Conservation (phyloP, 2,113 vertebrate genomes). For the Chamaetylas fuelleborni region DNA sequence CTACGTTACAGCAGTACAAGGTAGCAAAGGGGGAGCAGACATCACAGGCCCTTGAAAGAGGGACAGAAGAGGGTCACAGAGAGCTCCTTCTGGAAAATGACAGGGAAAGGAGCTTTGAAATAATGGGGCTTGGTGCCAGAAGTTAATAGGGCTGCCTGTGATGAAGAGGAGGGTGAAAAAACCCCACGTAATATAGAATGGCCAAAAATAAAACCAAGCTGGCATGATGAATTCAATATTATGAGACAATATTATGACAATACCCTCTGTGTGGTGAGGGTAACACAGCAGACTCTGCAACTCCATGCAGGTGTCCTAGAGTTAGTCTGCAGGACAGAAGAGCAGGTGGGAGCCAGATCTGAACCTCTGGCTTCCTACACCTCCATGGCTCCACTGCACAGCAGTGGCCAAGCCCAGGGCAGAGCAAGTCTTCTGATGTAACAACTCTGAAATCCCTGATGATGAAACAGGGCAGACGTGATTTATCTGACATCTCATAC, state of each 20-base stretch:
- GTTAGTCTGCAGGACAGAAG: neutral
- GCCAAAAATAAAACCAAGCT: neutral
- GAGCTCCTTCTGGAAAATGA: neutral
- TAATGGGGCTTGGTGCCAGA: rapidly evolving
- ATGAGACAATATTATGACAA: neutral
- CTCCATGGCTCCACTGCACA: neutral
- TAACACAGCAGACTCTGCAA: neutral
- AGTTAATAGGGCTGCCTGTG: neutral
- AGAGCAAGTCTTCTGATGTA: neutral
- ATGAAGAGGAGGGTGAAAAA: neutral
- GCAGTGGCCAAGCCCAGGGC: neutral
- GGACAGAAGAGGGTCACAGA: neutral
- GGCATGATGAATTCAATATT: rapidly evolving
- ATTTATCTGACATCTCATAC: neutral
- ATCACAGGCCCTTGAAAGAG: neutral
- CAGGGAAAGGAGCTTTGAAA: neutral
- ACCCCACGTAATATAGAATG: too few relatives aligned
- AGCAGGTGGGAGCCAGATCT: neutral
- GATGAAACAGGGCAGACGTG: neutral
- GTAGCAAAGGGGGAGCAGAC: neutral
- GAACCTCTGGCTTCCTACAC: neutral
- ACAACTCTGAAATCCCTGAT: neutral
- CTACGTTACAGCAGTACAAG: rapidly evolving
- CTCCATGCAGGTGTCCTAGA: neutral
- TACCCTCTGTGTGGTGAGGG: neutral